Percentiles rank a stretch among this genome's conserved stretches.
These are phyloP conservation scores for Macrophya annulata DNA, from an alignment of 2,888 invertebrate genomes.

Conservation along the genomic window DNA sequence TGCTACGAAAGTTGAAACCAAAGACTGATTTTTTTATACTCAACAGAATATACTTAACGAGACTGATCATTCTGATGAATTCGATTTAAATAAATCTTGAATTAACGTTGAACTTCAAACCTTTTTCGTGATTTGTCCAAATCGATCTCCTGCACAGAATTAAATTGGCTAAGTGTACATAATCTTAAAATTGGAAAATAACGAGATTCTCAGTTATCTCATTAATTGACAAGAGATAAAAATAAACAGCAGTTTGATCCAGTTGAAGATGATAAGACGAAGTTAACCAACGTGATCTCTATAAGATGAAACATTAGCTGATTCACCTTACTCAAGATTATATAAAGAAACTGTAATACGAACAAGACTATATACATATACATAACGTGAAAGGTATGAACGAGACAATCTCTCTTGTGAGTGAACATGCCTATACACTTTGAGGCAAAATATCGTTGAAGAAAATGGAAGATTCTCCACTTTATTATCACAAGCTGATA, in stretches of 20 bases:
- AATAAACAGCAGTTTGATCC: too few species aligned
- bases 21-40: not conserved
- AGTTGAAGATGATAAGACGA: not conserved
- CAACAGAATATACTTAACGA: not conserved
- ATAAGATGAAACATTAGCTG: not conserved
- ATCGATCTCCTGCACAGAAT: not conserved
- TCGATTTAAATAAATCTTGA: not conserved
- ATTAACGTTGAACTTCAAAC: constrained; percentile 7
- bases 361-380: too few species aligned
- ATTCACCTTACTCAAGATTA: not conserved
- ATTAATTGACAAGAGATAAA: not conserved
- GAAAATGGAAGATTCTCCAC: not conserved
- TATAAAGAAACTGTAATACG: not conserved
- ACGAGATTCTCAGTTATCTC: not conserved
- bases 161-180: not conserved
- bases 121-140: not conserved
- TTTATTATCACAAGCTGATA: not conserved
- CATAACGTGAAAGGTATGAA: not conserved
- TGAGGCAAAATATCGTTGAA: not conserved
- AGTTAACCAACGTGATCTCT: not conserved
- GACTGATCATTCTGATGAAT: not conserved
- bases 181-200: not conserved
- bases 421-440: not conserved
- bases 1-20: not conserved
- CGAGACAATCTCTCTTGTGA: not conserved